Percentiles rank a stretch among this genome's conserved stretches.
Evolutionary conservation across 35 echinoderm and acorn worm genomes (phyloP).

Genomic region (Strongylocentrotus purpuratus): DNA sequence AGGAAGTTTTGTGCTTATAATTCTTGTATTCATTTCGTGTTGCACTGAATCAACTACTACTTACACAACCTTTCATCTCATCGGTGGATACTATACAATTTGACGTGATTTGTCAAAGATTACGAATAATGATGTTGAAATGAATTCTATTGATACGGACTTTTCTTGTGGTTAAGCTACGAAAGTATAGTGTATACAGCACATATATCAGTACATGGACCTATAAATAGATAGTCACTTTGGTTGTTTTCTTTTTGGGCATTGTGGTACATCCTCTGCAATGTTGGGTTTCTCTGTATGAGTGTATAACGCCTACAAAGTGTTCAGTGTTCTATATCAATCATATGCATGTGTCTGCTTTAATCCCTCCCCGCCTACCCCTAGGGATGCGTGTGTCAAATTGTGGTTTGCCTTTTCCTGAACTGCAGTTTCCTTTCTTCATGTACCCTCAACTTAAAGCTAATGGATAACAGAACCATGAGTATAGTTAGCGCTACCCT

Average conservation of each 20-base stretch:
- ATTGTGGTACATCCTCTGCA: neutral
- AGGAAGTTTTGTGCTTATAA: too few species aligned
- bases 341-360: neutral
- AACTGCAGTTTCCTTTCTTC: constrained; percentile 14
- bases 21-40: too few species aligned
- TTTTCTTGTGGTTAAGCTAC: neutral
- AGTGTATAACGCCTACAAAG: neutral
- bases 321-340: constrained; percentile 4
- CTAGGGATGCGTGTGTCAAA: constrained; percentile 3
- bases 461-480: neutral
- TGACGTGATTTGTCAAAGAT: too few species aligned
- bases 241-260: neutral
- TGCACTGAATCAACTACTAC: too few species aligned
- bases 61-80: too few species aligned
- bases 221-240: neutral
- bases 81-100: too few species aligned
- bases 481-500: neutral
- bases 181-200: neutral
- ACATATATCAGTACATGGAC: neutral
- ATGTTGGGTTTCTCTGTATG: neutral
- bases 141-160: neutral
- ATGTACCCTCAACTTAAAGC: neutral
- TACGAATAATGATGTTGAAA: neutral
- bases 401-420: constrained; percentile 9
- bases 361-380: constrained; percentile 6